Base-by-base conservation (phyloP, 2,888 invertebrate species). In the Xylocampa areola region DNA sequence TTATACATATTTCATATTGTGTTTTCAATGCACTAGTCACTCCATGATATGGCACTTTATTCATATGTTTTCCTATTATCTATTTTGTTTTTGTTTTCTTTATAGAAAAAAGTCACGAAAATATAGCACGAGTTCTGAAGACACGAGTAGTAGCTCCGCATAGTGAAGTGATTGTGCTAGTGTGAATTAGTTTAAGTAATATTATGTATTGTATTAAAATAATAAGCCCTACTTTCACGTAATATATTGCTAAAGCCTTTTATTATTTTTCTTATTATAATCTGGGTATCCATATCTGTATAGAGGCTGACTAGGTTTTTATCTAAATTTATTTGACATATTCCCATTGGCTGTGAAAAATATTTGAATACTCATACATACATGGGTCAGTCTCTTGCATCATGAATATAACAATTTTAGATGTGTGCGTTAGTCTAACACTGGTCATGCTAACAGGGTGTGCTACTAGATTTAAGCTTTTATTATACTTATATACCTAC, bases 31-130 rank as follows among this genome's bases (percentile, higher is more conserved):
- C 66, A 60, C 61, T 37, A 16, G 45, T 53, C 50, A 55, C 59
- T 50, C 65, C 71, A 77, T 78, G 69, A 71, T 79, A 79, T 82
- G 80, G 64, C 83, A 84, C 76, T 67, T 63, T 59, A 51, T 60
- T 63, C 33, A 41, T 67, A 13, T 69, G 73, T 73, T 81, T 78
- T 77, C 68, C 65, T 76, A 72, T 79, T 84, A 77, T 81, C 76
- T 86, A 77, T 82, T 81, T 81, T 84, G 75, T 68, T 85, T 83
- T 85, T 79, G 86, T 85, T 85, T 84, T 87, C 84, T 86, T 94
- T 94, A 90, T 94, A 95, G 95, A 92, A 91, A 90, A 91, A 92
- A 90, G 79, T 87, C 90, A 79, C 90, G 93, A 87, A 90, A 89
- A 77, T 86, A 87, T 91, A 92, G 91, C 89, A 90, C 91, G 87